Evolutionary conservation across 2,888 invertebrate species (phyloP).

Genomic region (Resseliella maxima): DNA sequence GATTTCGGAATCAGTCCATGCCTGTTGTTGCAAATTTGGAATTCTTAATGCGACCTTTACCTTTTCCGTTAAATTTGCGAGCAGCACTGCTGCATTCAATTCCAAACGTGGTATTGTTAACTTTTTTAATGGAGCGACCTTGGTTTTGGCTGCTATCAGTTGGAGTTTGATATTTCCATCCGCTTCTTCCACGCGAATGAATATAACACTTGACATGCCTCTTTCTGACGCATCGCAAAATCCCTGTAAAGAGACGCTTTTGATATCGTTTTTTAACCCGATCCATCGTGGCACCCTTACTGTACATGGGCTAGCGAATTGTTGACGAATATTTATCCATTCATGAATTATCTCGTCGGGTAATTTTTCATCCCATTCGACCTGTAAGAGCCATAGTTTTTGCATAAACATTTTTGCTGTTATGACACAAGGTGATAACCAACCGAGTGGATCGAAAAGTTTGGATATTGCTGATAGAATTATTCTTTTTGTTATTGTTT

Average conservation of each 20-base stretch:
- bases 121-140: constrained; percentile 58
- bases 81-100: constrained; percentile 58
- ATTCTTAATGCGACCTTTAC: constrained; percentile 57
- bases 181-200: constrained; percentile 52
- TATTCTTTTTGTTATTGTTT: constrained; percentile 56
- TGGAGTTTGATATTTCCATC: background rate
- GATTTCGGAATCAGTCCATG: constrained; percentile 14
- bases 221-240: constrained; percentile 44
- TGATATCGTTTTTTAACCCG: background rate
- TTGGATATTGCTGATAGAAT: constrained; percentile 58
- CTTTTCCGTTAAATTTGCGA: constrained; percentile 56
- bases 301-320: background rate
- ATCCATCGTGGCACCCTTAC: constrained; percentile 12
- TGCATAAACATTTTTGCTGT: constrained; percentile 59
- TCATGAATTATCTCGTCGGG: background rate
- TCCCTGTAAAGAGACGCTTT: background rate
- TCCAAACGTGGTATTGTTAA: constrained; percentile 59
- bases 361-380: constrained; percentile 58
- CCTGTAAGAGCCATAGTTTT: constrained; percentile 57
- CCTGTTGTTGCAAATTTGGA: constrained; percentile 40
- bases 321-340: constrained; percentile 53
- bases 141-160: constrained; percentile 58
- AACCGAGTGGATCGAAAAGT: constrained; percentile 59
- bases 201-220: constrained; percentile 56
- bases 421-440: constrained; percentile 58